phyloP scores from a whole-genome alignment of 2,888 invertebrate species.

The Chesias legatella region DNA sequence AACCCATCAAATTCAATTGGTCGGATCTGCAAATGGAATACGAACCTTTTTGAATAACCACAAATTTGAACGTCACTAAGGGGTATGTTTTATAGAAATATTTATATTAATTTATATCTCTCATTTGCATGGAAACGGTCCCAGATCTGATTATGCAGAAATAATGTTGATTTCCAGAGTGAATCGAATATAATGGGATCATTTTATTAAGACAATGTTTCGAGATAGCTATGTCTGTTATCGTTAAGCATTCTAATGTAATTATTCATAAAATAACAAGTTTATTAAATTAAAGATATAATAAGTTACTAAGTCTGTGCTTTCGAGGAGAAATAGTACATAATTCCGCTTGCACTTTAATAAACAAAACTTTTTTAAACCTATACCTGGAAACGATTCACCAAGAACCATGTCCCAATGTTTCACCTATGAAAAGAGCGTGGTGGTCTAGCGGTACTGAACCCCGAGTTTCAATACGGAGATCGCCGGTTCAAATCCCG shows the following conservation, averaged over 20 bases:
- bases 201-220: conserved; percentile 44
- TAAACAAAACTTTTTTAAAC: too few species aligned
- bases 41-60: conserved; percentile 11
- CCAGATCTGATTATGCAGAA: conserved; percentile 69
- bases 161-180: conserved; percentile 36
- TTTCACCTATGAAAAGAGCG: too few species aligned
- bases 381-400: too few species aligned
- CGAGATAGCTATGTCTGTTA: conserved; percentile 10
- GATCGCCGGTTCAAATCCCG: too few species aligned
- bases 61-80: conserved; percentile 17
- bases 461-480: too few species aligned
- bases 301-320: too few species aligned
- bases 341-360: too few species aligned
- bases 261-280: too few species aligned
- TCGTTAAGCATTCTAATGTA: conserved; percentile 13
- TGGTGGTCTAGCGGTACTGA: too few species aligned
- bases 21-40: conserved; percentile 10
- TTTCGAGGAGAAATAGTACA: too few species aligned
- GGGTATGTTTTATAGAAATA: conserved; percentile 34
- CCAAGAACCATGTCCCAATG: too few species aligned
- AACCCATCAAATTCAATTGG: neutral
- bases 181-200: conserved; percentile 57
- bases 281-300: too few species aligned
- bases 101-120: conserved; percentile 45
- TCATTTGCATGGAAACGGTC: conserved; percentile 66